Base-by-base conservation (phyloP, 2,797 vertebrate species). In the Eulemur albifrons region DNA sequence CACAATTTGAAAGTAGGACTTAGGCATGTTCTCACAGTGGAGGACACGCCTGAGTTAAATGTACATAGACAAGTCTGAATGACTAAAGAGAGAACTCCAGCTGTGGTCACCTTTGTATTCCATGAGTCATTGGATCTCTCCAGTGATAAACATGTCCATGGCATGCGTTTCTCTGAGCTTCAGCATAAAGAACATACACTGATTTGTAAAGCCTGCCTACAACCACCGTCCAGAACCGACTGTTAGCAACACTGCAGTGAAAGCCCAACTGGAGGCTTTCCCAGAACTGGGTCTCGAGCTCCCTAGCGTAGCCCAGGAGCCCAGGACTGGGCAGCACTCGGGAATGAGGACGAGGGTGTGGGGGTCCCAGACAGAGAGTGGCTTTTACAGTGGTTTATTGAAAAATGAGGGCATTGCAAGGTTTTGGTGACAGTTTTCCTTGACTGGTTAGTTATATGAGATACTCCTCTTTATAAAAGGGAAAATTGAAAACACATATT, bases 161-260 rank as follows among this genome's bases (percentile, higher is more conserved):
- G 40, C 92, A 89, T 92, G 87, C 65, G 40, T 92, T 86, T 95
- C 61, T 96, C 88, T 59, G 52, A 82, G 73, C n/a, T 27, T 45
- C n/a, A 67, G 69, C 57, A 11, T 86, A 79, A 86, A 89, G 93
- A 89, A 63, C 73, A 91, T 65, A 90, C 43, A 52, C 67, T 95
- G 93, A 77, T 92, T 86, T 84, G 67, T 38, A 72, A 65, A 92
- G 25, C 54, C 75, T 90, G 17, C 75, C 45, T 35, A 15, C 35
- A 61, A 87, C 89, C 63, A 59, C 86, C 72, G n/a, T 40, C 69
- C 92, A 94, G 92, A 93, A 93, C 48, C 88, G 83, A 87, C 76
- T 94, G 89, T 75, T 54, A 87, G 75, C 32, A 69, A 83, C 81
- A 73, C 48, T 20, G 61, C 45, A 50, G 76, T 3, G 70, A 79